These are phyloP conservation scores for Ahaetulla prasina DNA, from an alignment of 2,113 vertebrate species.

Conservation along the genomic window DNA sequence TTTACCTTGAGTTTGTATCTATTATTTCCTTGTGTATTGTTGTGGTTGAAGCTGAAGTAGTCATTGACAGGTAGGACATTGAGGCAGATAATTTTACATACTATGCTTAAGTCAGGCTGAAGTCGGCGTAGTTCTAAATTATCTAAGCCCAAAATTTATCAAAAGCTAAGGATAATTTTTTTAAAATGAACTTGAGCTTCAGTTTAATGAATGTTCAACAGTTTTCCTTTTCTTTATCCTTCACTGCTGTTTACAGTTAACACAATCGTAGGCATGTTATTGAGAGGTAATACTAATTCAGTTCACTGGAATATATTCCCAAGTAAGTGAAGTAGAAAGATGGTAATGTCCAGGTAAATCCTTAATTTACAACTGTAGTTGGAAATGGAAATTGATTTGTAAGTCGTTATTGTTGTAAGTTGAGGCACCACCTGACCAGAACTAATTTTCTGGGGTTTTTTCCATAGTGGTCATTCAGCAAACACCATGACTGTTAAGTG, in stretches of 20 bases:
- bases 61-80: too few species aligned
- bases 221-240: not conserved
- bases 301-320: not conserved
- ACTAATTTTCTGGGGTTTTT: not conserved
- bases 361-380: not conserved
- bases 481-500: not conserved
- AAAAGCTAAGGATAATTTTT: constrained; percentile 10
- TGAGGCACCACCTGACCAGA: not conserved
- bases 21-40: too few species aligned
- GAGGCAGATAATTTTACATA: too few species aligned
- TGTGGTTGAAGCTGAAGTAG: too few species aligned
- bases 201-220: not conserved
- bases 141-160: too few species aligned
- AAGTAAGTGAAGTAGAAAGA: not conserved
- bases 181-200: not conserved
- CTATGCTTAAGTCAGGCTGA: too few species aligned
- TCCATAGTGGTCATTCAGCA: not conserved
- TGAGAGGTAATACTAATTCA: not conserved
- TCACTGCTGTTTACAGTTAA: not conserved
- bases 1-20: too few species aligned
- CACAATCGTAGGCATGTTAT: not conserved
- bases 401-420: not conserved
- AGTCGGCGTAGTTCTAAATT: too few species aligned
- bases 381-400: not conserved
- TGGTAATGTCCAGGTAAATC: not conserved